Evolutionary conservation across 2,888 invertebrate species (phyloP).

Genomic region (Strigamia transsilvanica): DNA sequence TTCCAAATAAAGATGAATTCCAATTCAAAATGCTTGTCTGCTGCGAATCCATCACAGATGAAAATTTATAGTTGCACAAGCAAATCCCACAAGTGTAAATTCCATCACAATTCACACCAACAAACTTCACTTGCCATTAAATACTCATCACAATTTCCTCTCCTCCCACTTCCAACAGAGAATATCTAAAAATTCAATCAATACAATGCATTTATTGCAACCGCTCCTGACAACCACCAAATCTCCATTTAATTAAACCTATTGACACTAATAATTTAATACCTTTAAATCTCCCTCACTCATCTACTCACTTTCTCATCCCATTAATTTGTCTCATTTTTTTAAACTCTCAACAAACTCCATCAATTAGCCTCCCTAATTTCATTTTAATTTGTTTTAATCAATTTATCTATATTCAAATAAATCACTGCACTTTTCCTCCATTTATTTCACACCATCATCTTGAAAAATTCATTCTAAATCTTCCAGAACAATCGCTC

Average conservation of each 20-base stretch:
- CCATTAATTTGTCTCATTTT: not conserved
- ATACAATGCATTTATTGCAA: not conserved
- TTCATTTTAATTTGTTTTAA: not conserved
- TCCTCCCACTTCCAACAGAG: not conserved
- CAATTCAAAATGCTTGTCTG: constrained; percentile 31
- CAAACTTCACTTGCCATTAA: constrained; percentile 2
- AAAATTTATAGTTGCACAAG: not conserved
- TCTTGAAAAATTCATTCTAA: not conserved
- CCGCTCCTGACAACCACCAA: not conserved
- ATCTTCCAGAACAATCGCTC: not conserved
- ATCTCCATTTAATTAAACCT: not conserved
- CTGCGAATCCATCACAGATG: constrained; percentile 31
- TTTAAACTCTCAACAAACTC: not conserved
- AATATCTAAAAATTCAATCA: not conserved
- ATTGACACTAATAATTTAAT: constrained; percentile 3
- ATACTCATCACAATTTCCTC: not conserved
- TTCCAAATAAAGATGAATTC: constrained; percentile 34
- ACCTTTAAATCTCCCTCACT: not conserved
- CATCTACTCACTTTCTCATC: not conserved
- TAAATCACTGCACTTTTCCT: not conserved
- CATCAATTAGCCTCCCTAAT: not conserved
- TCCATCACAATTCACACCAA: constrained; percentile 25
- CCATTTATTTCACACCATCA: not conserved
- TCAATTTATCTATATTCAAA: not conserved
- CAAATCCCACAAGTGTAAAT: constrained; percentile 35